Conservation (phyloP, 2,797 vertebrate species). For the Manis pentadactyla region DNA sequence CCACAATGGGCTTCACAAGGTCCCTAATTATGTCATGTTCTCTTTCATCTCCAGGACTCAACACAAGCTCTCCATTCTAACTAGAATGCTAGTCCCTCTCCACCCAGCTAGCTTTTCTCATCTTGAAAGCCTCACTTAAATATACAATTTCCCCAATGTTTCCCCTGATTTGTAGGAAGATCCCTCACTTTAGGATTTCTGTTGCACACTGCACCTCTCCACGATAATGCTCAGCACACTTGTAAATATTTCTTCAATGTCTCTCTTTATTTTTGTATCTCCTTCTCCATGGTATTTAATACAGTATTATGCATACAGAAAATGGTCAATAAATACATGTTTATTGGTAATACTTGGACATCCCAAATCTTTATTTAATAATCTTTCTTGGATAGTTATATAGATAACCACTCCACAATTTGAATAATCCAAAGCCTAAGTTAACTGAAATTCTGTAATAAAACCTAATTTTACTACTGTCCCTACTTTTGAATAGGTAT, state of each 20-base stretch:
- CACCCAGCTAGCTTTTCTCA: slow-evolving; percentile 18
- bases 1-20: background rate
- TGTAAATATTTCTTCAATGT: slow-evolving; percentile 45
- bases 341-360: background rate
- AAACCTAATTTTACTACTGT: slow-evolving; percentile 29
- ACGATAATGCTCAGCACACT: background rate
- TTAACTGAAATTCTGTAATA: slow-evolving; percentile 54
- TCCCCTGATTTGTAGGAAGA: slow-evolving; percentile 23
- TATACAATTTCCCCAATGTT: background rate
- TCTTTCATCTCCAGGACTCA: background rate
- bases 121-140: slow-evolving; percentile 17
- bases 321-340: background rate
- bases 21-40: background rate
- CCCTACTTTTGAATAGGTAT: slow-evolving; percentile 40
- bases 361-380: slow-evolving; percentile 13
- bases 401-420: background rate
- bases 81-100: background rate
- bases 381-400: slow-evolving; percentile 32
- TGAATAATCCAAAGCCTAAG: slow-evolving; percentile 30
- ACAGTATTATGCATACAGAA: slow-evolving; percentile 5
- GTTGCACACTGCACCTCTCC: background rate
- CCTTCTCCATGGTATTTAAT: slow-evolving; percentile 13
- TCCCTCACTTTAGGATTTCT: slow-evolving; percentile 6
- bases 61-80: background rate
- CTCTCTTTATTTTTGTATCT: background rate